Percentiles rank a stretch among this genome's conserved stretches.
Conservation (phyloP, 2,888 invertebrate species). For the Adelphocoris suturalis region DNA sequence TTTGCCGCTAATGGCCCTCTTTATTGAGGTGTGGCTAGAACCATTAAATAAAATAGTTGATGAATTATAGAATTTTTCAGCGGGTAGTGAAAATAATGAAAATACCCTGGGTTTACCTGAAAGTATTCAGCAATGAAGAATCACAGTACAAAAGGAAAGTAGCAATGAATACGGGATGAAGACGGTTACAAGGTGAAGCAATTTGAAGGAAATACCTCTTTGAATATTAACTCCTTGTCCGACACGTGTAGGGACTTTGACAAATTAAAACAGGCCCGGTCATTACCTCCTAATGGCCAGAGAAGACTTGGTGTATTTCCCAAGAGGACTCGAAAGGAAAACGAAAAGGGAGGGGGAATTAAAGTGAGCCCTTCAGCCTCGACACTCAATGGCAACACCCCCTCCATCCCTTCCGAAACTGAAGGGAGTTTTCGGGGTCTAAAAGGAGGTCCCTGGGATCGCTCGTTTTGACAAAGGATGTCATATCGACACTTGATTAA, state of each 20-base stretch:
- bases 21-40: too few relatives aligned
- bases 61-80: too few relatives aligned
- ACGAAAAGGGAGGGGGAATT: slow-evolving; percentile 39
- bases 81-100: too few relatives aligned
- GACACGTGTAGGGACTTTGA: slow-evolving; percentile 68
- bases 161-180: slow-evolving; percentile 25
- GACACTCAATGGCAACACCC: neutral
- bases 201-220: slow-evolving; percentile 49
- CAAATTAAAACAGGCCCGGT: slow-evolving; percentile 68
- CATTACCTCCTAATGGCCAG: slow-evolving; percentile 65
- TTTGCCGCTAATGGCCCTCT: too few relatives aligned
- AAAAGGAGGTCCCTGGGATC: slow-evolving; percentile 30
- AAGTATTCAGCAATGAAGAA: neutral
- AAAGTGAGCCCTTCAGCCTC: slow-evolving; percentile 2
- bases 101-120: too few relatives aligned
- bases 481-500: slow-evolving; percentile 70
- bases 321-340: slow-evolving; percentile 57
- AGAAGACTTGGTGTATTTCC: slow-evolving; percentile 58
- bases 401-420: neutral
- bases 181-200: neutral
- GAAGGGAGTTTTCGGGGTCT: slow-evolving; percentile 18
- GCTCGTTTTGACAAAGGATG: slow-evolving; percentile 50
- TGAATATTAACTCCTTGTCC: slow-evolving; percentile 67
- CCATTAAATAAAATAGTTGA: too few relatives aligned
- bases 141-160: neutral